Percentiles rank a stretch among this genome's conserved stretches.
phyloP scores from a whole-genome alignment of 1,140 invertebrate species.

The Zaprionus africanus region DNA sequence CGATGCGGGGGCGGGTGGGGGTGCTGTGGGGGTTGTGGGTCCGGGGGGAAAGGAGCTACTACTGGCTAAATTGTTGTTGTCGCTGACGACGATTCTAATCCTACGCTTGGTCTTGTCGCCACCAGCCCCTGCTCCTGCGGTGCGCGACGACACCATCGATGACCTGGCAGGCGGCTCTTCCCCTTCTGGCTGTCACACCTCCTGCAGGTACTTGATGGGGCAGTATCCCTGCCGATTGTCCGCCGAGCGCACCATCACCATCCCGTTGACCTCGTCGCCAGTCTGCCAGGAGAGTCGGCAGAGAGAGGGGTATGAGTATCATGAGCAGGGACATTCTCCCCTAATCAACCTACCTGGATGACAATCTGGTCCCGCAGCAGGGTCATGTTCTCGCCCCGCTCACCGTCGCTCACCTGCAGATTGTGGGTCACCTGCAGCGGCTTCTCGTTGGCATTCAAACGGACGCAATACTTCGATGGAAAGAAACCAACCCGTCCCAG shows the following conservation, averaged over 20 bases:
- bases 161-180: slow-evolving; percentile 83
- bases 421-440: slow-evolving; percentile 93
- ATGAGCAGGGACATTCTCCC: background rate
- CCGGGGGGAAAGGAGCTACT: slow-evolving; percentile 46
- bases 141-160: slow-evolving; percentile 70
- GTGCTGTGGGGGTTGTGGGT: slow-evolving; percentile 27
- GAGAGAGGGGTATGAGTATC: background rate
- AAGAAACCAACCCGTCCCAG: slow-evolving; percentile 96
- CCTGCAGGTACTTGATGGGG: slow-evolving; percentile 92
- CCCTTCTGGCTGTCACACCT: slow-evolving; percentile 90
- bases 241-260: slow-evolving; percentile 96
- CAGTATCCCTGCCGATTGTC: slow-evolving; percentile 93
- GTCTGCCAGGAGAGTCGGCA: slow-evolving; percentile 84
- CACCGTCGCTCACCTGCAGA: slow-evolving; percentile 87
- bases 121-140: slow-evolving; percentile 46
- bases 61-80: slow-evolving; percentile 69
- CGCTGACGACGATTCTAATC: slow-evolving; percentile 82
- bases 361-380: slow-evolving; percentile 90
- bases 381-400: slow-evolving; percentile 87
- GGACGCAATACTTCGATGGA: slow-evolving; percentile 96
- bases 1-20: slow-evolving; percentile 24
- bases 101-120: slow-evolving; percentile 84
- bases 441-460: slow-evolving; percentile 94
- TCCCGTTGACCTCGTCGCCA: slow-evolving; percentile 95
- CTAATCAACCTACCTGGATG: slow-evolving; percentile 86